Evolutionary conservation across 2,113 vertebrate genomes (phyloP).

Genomic region (Gasterosteus nipponicus): DNA sequence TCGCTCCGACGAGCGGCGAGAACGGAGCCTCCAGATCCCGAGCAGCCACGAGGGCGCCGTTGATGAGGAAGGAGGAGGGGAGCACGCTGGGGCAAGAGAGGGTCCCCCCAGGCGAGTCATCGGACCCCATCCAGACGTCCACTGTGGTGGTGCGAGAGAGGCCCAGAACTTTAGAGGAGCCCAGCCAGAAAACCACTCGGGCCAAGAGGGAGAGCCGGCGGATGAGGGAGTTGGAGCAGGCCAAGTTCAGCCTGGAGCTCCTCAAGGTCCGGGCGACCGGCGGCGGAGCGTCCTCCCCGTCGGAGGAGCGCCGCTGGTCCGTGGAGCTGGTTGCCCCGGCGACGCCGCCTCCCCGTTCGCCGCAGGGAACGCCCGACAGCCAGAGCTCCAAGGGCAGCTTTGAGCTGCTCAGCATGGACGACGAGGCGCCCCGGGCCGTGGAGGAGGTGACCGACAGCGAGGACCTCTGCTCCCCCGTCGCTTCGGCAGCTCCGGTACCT

Average conservation of each 20-base stretch:
- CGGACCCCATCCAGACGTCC: not conserved
- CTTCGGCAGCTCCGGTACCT: slow-evolving; percentile 22
- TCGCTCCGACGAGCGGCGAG: slow-evolving; percentile 80
- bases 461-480: slow-evolving; percentile 59
- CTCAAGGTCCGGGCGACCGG: slow-evolving; percentile 92
- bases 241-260: slow-evolving; percentile 95
- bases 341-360: slow-evolving; percentile 83
- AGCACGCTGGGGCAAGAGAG: not conserved
- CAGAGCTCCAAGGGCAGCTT: slow-evolving; percentile 94
- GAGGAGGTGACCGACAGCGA: slow-evolving; percentile 77
- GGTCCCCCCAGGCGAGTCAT: slow-evolving; percentile 14
- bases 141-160: slow-evolving; percentile 84
- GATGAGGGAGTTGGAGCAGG: slow-evolving; percentile 97
- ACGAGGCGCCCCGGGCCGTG: slow-evolving; percentile 80
- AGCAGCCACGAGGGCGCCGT: slow-evolving; percentile 68
- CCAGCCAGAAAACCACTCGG: slow-evolving; percentile 90
- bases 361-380: slow-evolving; percentile 90
- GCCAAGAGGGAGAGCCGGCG: slow-evolving; percentile 94
- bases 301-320: slow-evolving; percentile 90
- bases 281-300: slow-evolving; percentile 82
- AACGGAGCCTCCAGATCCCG: slow-evolving; percentile 76
- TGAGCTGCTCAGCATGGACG: slow-evolving; percentile 87
- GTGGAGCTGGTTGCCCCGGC: slow-evolving; percentile 76
- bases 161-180: slow-evolving; percentile 86
- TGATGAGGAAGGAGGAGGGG: slow-evolving; percentile 26